Evolutionary conservation across 2,888 invertebrate genomes (phyloP), one percentile per base, ranked within the genome.

Genomic region (Schrankia costaestrigalis): DNA sequence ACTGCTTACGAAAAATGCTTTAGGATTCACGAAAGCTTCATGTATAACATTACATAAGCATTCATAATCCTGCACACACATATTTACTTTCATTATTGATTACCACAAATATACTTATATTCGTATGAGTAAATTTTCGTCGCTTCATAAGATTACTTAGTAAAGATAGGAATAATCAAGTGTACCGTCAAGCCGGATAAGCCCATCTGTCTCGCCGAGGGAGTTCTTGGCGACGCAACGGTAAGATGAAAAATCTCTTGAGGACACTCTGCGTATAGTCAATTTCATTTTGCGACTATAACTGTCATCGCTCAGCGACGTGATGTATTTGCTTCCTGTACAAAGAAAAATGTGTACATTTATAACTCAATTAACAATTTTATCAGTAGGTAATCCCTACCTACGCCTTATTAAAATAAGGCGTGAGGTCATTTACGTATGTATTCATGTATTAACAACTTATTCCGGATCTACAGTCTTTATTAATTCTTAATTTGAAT

Each of bases 191-290:
- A 96, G 90, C 80, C 95, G 94, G 72, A 96, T 96, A 61, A 95
- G 91, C 27, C 96, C 96, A 78, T 96, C 96, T 22, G 96, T 96
- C 78, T 95, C 95, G 36, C 96, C 96, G 19, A 95, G 90, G 23
- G 96, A 96, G 81, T 97, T 97, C 86, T 96, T 97, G 31, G 96
- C 96, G 46, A 96, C 94, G 75, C 96, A 96, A 76, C 94, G 94
- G 89, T 96, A 96, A 32, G 95, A 94, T 38, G 95, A 95, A 74
- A 95, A 96, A 81, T 96, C 96, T 60, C 90, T 90, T 41, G 90
- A 88, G 30, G 93, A 91, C 48, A 96, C 93, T 75, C 92, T 93
- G 38, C 94, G 90, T 73, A 97, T 95, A 84, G 95, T 96, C 70
- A 97, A 90, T 90, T 93, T 94, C 96, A 97, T 96, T 87, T 93